Evolutionary conservation across 2,888 invertebrate species (phyloP).

Genomic region (Synergus umbraculus): DNA sequence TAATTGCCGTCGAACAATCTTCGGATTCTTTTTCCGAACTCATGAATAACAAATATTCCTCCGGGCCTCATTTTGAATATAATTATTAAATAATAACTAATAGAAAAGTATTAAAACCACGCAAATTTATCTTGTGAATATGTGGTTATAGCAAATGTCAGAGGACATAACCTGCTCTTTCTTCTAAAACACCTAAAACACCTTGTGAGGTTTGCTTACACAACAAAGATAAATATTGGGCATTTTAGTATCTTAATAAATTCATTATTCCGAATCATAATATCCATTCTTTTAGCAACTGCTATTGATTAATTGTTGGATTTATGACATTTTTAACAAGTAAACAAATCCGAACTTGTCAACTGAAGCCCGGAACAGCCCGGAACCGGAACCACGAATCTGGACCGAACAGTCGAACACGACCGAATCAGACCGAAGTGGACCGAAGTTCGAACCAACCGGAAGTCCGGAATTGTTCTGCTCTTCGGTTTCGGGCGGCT

Average conservation of each 20-base stretch:
- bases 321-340: constrained; percentile 14
- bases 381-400: no score
- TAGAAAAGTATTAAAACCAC: neutral
- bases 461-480: neutral
- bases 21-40: constrained; percentile 69
- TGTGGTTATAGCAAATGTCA: constrained; percentile 12
- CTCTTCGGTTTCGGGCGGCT: no score
- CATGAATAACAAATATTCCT: constrained; percentile 69
- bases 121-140: neutral
- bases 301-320: neutral
- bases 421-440: no score
- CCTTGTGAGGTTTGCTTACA: neutral
- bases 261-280: neutral
- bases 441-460: no score
- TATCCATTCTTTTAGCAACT: neutral
- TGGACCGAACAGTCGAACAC: no score
- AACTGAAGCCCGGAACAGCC: no score
- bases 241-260: constrained; percentile 6
- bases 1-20: constrained; percentile 70
- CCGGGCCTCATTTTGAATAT: constrained; percentile 50
- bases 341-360: constrained; percentile 32
- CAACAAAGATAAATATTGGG: neutral
- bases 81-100: neutral
- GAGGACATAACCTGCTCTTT: constrained; percentile 35
- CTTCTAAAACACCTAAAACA: neutral